A percentile compares a stretch with the other conserved stretches of the same genome.
Conservation (phyloP, 2,888 invertebrate genomes). For the Hermodice carunculata region DNA sequence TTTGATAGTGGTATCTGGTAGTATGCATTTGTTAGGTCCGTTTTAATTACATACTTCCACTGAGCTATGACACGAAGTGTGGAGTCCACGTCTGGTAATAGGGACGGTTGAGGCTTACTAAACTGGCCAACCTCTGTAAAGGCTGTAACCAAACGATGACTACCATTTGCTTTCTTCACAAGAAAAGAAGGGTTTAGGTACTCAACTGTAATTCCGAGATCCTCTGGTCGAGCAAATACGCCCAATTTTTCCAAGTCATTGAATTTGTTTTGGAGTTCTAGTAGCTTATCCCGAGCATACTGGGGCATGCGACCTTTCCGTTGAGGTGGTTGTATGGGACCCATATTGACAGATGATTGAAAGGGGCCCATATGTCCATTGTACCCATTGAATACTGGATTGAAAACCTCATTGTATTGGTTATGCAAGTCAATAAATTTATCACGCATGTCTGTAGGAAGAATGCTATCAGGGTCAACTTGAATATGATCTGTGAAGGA, state of each 20-base stretch:
- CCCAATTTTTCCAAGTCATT: constrained; percentile 30
- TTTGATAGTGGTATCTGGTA: constrained; percentile 40
- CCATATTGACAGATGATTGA: constrained; percentile 42
- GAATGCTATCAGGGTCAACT: not conserved
- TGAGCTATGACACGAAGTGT: constrained; percentile 10
- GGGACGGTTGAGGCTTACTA: not conserved
- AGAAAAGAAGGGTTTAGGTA: constrained; percentile 42
- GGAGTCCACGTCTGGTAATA: constrained; percentile 16
- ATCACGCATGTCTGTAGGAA: not conserved
- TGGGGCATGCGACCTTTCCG: constrained; percentile 41
- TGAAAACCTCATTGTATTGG: not conserved
- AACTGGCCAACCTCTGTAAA: not conserved
- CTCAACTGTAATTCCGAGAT: constrained; percentile 33
- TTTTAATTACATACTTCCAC: constrained; percentile 12
- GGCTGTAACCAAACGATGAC: not conserved
- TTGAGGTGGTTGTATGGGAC: constrained; percentile 23
- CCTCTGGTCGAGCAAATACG: constrained; percentile 37
- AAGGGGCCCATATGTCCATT: constrained; percentile 36
- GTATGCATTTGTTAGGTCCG: constrained; percentile 23
- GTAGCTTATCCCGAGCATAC: constrained; percentile 35
- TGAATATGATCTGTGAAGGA: not conserved
- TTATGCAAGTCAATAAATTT: not conserved
- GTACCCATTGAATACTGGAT: constrained; percentile 24
- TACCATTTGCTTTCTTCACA: not conserved
- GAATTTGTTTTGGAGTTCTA: constrained; percentile 38